Base-by-base conservation (phyloP, 2,888 invertebrate species). In the Myopa tessellatipennis region DNA sequence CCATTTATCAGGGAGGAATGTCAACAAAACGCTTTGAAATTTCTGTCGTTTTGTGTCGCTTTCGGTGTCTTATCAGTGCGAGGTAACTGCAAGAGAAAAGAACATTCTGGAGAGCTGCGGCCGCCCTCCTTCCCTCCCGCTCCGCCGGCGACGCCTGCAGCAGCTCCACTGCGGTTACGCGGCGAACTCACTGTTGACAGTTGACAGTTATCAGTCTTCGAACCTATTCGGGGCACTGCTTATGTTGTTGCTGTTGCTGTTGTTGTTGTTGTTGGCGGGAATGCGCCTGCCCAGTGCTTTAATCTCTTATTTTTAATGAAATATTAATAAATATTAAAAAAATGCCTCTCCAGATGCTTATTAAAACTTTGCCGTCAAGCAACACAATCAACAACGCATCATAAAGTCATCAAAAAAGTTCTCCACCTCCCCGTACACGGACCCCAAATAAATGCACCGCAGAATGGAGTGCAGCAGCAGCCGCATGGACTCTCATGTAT, bases 1-100 rank as follows among this genome's bases (percentile, higher is more conserved):
- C 18, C 65, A 14, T 69, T 75, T 69, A 75, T 69, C 69, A 50
- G 60, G 14, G 58, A 58, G 69, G 69, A 75, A 75, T 75, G 75
- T 75, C 75, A 75, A 75, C 75, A 75, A 74, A 73, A 74, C 50
- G 61, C 63, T 26, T 61, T 8, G 18, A 4, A 12, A 34, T 52
- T 70, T 69, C 55, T 34, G 8, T 18, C 14, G 38, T 36, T 70
- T n/a, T 50, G 70, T 8, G 18, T n/a, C n/a, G 61, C 12, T 45
- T 60, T 61, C 26, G 72, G 3, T 73, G 7, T 52, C 12, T 70
- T 70, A 70, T 70, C 55, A 55, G 50, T 34, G 55, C 16, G 55
- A 55, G n/a, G 38, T 67, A 38, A 67, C 12, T n/a, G 34, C 55
- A 55, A 34, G 34, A 55, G 52, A 36, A 12, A 18, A 65, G 16